Conservation (phyloP, 1,140 invertebrate genomes). For the Metaphire vulgaris region DNA sequence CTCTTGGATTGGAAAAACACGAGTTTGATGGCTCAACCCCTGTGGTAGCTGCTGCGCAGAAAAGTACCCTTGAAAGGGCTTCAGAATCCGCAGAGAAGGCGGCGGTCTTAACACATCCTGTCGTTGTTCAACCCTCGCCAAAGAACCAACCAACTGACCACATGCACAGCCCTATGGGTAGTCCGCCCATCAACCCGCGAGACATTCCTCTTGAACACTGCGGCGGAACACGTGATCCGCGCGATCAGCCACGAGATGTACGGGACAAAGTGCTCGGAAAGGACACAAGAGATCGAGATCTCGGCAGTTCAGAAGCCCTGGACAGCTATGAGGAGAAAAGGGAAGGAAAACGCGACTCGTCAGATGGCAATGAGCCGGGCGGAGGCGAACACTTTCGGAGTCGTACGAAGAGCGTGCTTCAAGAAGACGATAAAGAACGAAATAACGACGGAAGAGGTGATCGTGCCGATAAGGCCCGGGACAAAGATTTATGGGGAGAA, state of each 20-base stretch:
- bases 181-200: constrained; percentile 9
- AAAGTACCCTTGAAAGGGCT: not conserved
- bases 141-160: not conserved
- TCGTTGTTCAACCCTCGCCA: not conserved
- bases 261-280: constrained; percentile 33
- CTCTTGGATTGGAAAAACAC: not conserved
- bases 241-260: constrained; percentile 8
- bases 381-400: constrained; percentile 47
- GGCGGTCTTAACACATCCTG: not conserved
- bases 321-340: constrained; percentile 10
- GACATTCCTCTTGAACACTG: constrained; percentile 24
- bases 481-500: not conserved
- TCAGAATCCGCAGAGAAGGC: not conserved
- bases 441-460: constrained; percentile 38
- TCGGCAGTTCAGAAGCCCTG: constrained; percentile 4
- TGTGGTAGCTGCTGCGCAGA: not conserved
- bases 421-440: constrained; percentile 17
- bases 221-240: constrained; percentile 21
- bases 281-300: not conserved
- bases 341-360: not conserved
- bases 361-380: constrained; percentile 42
- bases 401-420: not conserved
- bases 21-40: not conserved
- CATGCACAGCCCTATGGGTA: not conserved
- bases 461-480: not conserved